A percentile compares a stretch with the other conserved stretches of the same genome.
These are phyloP conservation scores for Hyphantria cunea DNA, from an alignment of 1,140 invertebrate genomes.

Conservation along the genomic window DNA sequence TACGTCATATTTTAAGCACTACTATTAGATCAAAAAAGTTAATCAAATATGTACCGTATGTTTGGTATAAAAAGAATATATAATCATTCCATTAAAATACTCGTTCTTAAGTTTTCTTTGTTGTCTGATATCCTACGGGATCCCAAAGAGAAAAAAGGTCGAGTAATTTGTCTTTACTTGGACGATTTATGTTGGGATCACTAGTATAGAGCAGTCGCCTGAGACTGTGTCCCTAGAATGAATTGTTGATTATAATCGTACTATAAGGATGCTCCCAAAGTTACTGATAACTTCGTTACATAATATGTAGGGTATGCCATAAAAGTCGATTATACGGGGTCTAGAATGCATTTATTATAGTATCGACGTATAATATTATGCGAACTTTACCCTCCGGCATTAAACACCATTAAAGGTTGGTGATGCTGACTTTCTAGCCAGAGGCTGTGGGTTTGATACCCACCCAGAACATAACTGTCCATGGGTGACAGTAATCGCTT, in stretches of 20 bases:
- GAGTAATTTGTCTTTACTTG: constrained; percentile 69
- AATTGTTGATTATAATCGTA: constrained; percentile 40
- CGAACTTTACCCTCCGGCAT: no score
- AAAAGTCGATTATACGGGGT: no score
- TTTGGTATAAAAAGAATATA: constrained; percentile 36
- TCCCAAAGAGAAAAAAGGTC: constrained; percentile 59
- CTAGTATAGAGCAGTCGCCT: constrained; percentile 35
- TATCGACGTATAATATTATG: no score
- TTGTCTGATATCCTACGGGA: constrained; percentile 53
- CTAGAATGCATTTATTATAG: no score
- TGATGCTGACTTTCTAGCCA: no score
- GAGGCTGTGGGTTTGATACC: no score
- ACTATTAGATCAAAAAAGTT: no score
- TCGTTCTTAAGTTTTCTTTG: constrained; percentile 49
- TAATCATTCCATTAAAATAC: constrained; percentile 61
- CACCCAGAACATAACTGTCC: no score
- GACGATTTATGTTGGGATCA: constrained; percentile 64
- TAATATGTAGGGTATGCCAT: not conserved
- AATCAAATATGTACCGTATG: no score
- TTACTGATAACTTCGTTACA: constrained; percentile 15
- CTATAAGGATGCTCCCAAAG: constrained; percentile 12
- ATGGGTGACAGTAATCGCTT: no score
- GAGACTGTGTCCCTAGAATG: constrained; percentile 32
- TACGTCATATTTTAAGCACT: no score
- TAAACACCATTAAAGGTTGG: no score